A percentile compares a stretch with the other conserved stretches of the same genome.
phyloP scores from a whole-genome alignment of 2,797 vertebrate species.

The Galagoides demidoff region DNA sequence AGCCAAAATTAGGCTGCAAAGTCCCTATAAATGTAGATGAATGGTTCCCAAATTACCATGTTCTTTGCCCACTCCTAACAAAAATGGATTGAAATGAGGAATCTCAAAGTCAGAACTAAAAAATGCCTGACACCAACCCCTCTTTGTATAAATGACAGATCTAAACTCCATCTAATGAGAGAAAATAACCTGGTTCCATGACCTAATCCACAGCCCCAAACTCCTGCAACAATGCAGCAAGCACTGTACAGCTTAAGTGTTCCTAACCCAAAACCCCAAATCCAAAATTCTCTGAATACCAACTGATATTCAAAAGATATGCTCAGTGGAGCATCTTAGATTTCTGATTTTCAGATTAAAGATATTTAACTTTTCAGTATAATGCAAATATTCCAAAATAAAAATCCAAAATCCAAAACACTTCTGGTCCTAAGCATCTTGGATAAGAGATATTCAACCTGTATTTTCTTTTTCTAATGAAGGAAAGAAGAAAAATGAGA shows the following conservation, averaged over 20 bases:
- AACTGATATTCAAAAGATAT: not conserved
- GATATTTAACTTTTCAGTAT: not conserved
- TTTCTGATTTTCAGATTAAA: not conserved
- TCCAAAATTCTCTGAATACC: not conserved
- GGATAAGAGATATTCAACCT: not conserved
- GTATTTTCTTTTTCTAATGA: not conserved
- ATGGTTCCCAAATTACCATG: not conserved
- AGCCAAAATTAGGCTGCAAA: not conserved
- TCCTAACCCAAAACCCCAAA: not conserved
- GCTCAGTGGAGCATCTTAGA: not conserved
- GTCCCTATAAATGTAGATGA: not conserved
- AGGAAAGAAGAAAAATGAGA: not conserved
- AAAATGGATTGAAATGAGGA: not conserved
- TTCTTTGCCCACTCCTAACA: not conserved
- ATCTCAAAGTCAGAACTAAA: not conserved
- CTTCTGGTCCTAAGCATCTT: not conserved
- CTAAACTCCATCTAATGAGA: rapidly evolving
- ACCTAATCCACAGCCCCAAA: not conserved
- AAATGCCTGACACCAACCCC: not conserved
- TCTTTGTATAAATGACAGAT: not conserved
- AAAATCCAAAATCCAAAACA: not conserved
- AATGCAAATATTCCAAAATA: not conserved
- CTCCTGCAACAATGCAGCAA: not conserved
- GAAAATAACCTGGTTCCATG: not conserved
- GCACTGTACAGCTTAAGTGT: not conserved